Evolutionary conservation across 2,888 invertebrate genomes (phyloP), one percentile per base, ranked within the genome.

Genomic region (Drosophila leonis): DNA sequence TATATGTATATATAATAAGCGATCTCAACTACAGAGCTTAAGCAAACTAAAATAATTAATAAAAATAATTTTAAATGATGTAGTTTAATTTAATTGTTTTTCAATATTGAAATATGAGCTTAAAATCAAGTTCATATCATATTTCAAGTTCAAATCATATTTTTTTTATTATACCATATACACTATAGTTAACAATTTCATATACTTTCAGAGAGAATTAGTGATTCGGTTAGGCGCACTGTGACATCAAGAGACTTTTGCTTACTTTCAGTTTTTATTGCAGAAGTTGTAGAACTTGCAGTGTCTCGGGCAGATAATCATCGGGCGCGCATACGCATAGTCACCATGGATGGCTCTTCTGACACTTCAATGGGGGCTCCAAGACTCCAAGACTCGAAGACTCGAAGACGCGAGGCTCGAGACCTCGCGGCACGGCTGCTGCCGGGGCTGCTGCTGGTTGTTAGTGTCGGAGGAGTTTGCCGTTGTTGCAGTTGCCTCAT

Each of bases 361-460:
- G 88, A 83, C 86, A 88, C 84, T 84, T 88, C 56, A 84, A 84
- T 84, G 81, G 83, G 78, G 82, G 79, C 79, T 80, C 31, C 31
- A 13, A 31, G 46, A 42, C 57, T 48, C 33, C n/a, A n/a, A n/a
- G n/a, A n/a, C n/a, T 24, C 24, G 24, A 42, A 63, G 55, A 65
- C 60, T 51, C 15, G 41, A 57, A 41, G 12, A n/a, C 46, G 27
- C 13, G 42, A 24, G 42, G n/a, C 37, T 46, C 13, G 46, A 51
- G 51, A 51, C 33, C 51, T 52, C 51, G 51, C 24, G 31, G 31
- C 31, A n/a, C 18, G 31, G 20, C 46, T 31, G n/a, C 46, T 39
- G 35, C 35, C 20, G 13, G 13, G 15, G 33, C 18, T 29, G 35
- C 7, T 49, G 65, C 41, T 39, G 48, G 39, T 67, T 35, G 75